phyloP scores from a whole-genome alignment of 2,113 vertebrate species.

The Dicerorhinus sumatrensis region DNA sequence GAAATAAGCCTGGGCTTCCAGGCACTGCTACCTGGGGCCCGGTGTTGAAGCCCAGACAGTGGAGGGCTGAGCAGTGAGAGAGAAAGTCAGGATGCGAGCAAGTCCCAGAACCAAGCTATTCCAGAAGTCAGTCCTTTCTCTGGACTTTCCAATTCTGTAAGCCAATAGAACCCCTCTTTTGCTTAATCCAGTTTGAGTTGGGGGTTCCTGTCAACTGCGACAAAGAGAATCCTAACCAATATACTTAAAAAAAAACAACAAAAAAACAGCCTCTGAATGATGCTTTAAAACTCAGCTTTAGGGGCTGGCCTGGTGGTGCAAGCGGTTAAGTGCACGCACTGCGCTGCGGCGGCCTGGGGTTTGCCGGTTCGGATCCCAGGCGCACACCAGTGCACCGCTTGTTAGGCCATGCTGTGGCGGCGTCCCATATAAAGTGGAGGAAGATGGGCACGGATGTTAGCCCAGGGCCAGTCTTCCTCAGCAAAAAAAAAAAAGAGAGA shows the following conservation, averaged over 20 bases:
- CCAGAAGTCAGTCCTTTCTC: background rate
- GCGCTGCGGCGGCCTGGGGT: too few relatives aligned
- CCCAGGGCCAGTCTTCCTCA: too few relatives aligned
- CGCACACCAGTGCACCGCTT: too few relatives aligned
- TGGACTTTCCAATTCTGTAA: background rate
- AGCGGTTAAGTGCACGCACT: too few relatives aligned
- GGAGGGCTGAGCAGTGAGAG: background rate
- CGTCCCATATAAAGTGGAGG: too few relatives aligned
- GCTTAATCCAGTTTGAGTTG: background rate
- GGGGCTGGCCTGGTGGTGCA: too few relatives aligned
- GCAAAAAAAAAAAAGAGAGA: too few relatives aligned
- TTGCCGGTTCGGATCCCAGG: too few relatives aligned
- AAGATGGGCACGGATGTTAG: too few relatives aligned
- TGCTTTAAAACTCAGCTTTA: background rate
- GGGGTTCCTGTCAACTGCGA: background rate
- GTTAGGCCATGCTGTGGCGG: too few relatives aligned
- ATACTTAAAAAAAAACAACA: background rate
- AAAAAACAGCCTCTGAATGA: background rate
- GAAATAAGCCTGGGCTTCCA: background rate
- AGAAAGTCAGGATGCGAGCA: background rate
- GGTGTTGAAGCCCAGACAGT: background rate
- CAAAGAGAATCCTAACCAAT: background rate
- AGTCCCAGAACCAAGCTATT: background rate
- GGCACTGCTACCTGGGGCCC: background rate
- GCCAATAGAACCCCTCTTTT: background rate